Conservation (phyloP, 37 sponge, comb jelly and placozoan genomes). For the Halichondria panicea region DNA sequence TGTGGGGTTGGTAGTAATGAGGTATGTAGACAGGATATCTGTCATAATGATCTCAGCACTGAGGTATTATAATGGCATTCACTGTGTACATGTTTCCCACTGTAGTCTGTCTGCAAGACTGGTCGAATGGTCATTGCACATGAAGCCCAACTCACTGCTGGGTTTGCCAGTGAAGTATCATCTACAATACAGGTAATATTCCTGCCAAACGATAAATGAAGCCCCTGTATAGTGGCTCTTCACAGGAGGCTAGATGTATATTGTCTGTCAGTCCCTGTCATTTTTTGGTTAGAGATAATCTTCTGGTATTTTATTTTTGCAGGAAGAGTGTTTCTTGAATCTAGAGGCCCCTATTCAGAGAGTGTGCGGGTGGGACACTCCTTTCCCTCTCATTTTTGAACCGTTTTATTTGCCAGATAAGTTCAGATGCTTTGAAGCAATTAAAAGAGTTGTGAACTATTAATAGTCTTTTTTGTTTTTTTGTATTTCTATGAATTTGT, state of each 20-base stretch:
- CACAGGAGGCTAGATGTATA: background rate
- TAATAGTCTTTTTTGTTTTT: conserved; percentile 7
- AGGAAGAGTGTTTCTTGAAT: conserved; percentile 91
- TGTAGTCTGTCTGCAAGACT: conserved; percentile 93
- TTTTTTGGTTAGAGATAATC: background rate
- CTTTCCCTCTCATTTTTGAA: conserved; percentile 93
- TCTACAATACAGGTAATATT: conserved; percentile 92
- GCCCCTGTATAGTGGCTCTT: too few relatives aligned
- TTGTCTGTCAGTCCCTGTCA: conserved; percentile 1
- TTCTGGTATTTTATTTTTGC: conserved; percentile 1
- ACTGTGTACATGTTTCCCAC: background rate
- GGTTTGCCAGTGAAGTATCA: conserved; percentile 92
- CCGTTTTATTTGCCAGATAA: conserved; percentile 97
- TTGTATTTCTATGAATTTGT: too few relatives aligned
- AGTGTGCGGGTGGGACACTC: conserved; percentile 98
- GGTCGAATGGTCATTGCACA: conserved; percentile 89
- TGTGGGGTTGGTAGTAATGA: background rate
- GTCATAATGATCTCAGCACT: background rate
- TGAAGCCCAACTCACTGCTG: conserved; percentile 94
- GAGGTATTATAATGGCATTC: background rate
- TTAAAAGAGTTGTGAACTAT: conserved; percentile 74
- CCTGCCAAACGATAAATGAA: background rate
- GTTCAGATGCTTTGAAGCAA: conserved; percentile 92
- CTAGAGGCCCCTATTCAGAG: conserved; percentile 97
- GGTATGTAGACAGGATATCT: background rate